Conservation (phyloP, 2,113 vertebrate genomes). For the Madoqua kirkii region DNA sequence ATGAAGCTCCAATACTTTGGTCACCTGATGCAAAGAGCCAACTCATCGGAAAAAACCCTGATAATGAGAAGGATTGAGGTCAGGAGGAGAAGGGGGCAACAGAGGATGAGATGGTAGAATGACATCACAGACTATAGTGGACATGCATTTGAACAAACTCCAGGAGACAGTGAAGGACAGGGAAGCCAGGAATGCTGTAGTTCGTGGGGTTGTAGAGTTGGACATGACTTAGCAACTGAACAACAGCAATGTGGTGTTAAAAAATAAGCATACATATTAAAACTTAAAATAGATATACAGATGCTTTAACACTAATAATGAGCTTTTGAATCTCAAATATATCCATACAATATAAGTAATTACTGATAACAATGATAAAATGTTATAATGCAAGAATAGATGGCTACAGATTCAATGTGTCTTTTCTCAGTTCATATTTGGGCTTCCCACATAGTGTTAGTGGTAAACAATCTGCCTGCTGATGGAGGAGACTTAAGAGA, state of each 20-base stretch:
- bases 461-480: not conserved
- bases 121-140: not conserved
- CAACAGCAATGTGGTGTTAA: not conserved
- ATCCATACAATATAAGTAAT: not conserved
- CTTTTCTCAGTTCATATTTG: not conserved
- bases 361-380: not conserved
- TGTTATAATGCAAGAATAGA: not conserved
- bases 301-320: not conserved
- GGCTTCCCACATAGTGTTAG: not conserved
- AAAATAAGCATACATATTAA: not conserved
- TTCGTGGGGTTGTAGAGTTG: not conserved
- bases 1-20: not conserved
- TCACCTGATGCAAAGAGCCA: not conserved
- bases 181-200: not conserved
- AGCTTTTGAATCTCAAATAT: not conserved
- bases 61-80: not conserved
- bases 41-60: not conserved
- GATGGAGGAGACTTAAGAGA: not conserved
- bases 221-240: not conserved
- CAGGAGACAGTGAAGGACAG: not conserved
- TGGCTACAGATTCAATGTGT: not conserved
- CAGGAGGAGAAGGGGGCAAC: not conserved
- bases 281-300: not conserved
- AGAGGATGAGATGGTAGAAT: not conserved
- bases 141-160: not conserved